Evolutionary conservation across 2,113 vertebrate genomes (phyloP).

Genomic region (Gymnogyps californianus): DNA sequence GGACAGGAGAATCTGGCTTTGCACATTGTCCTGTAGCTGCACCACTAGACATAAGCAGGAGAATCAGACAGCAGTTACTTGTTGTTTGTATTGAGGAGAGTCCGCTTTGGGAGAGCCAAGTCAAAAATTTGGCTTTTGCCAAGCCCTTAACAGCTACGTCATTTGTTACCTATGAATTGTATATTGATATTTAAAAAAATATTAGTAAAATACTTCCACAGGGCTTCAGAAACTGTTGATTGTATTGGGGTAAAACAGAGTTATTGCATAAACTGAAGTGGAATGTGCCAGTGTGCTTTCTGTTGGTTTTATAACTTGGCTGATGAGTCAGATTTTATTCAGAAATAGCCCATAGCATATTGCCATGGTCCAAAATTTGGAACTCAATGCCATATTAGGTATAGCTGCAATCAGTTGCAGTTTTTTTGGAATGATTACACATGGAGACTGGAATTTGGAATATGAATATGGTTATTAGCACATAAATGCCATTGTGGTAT

Average conservation of each 20-base stretch:
- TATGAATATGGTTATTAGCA: not conserved
- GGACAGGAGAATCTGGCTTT: not conserved
- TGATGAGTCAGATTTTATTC: not conserved
- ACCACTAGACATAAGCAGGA: not conserved
- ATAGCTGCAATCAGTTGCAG: slow-evolving; percentile 5
- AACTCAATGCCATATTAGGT: slow-evolving; percentile 50
- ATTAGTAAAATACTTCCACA: not conserved
- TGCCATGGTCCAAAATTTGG: not conserved
- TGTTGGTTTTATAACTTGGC: slow-evolving; percentile 1
- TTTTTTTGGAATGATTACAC: slow-evolving; percentile 17
- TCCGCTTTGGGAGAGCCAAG: not conserved
- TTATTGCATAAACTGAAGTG: not conserved
- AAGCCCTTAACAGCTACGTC: not conserved
- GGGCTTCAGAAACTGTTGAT: not conserved
- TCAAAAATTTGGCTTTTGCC: not conserved
- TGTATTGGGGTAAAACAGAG: not conserved
- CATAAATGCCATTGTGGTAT: not conserved
- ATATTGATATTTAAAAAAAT: not conserved
- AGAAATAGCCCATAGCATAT: slow-evolving; percentile 30
- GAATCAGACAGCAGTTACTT: not conserved
- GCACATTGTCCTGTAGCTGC: not conserved
- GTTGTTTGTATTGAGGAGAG: not conserved
- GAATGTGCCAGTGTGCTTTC: not conserved
- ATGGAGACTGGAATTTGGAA: slow-evolving; percentile 13
- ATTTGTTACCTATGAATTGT: not conserved